These are phyloP conservation scores for Plebejus argus DNA, from an alignment of 2,888 invertebrate species.

Conservation along the genomic window DNA sequence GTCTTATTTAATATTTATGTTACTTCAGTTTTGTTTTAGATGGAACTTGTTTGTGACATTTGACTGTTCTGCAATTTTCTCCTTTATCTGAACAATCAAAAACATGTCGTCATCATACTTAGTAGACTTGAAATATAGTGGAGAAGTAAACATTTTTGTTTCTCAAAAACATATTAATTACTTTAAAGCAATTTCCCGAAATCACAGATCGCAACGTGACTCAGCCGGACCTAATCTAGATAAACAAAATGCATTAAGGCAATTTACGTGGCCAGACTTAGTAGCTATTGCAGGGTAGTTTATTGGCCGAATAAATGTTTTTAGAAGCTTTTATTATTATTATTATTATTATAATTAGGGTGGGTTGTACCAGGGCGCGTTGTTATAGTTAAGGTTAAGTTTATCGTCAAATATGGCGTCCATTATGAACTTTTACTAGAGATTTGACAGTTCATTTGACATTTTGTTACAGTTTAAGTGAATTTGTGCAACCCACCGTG, in stretches of 20 bases:
- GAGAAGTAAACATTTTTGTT: not conserved
- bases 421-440: too few relatives aligned
- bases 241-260: constrained; percentile 40
- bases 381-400: too few relatives aligned
- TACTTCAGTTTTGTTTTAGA: not conserved
- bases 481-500: too few relatives aligned
- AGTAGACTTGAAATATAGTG: not conserved
- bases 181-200: constrained; percentile 34
- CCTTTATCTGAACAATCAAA: not conserved
- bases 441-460: too few relatives aligned
- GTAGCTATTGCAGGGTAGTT: constrained; percentile 30
- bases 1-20: not conserved
- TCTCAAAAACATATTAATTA: constrained; percentile 37
- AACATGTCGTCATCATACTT: not conserved
- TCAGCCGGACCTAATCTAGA: constrained; percentile 40
- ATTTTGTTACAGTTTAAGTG: too few relatives aligned
- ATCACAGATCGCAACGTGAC: constrained; percentile 38
- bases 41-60: too few relatives aligned
- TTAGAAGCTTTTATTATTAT: too few relatives aligned
- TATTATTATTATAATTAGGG: too few relatives aligned
- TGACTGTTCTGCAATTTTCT: not conserved
- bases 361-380: too few relatives aligned
- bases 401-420: too few relatives aligned
- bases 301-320: constrained; percentile 28
- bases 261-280: constrained; percentile 39